Evolutionary conservation across 2,888 invertebrate species (phyloP).

Genomic region (Drosophila mimetica): DNA sequence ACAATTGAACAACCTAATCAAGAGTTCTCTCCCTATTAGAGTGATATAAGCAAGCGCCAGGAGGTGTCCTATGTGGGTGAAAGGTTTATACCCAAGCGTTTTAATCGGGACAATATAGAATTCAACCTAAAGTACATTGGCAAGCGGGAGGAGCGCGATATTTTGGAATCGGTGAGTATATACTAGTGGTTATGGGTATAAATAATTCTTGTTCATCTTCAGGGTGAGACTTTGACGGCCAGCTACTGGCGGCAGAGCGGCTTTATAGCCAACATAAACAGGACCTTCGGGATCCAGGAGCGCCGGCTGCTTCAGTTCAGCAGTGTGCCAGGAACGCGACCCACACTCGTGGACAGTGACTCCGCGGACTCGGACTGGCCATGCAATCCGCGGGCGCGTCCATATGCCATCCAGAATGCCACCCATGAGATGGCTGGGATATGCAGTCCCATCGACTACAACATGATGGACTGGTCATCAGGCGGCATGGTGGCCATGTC

Average conservation of each 20-base stretch:
- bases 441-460: constrained; percentile 59
- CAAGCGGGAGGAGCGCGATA: constrained; percentile 62
- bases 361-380: constrained; percentile 78
- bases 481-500: constrained; percentile 81
- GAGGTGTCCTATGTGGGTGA: constrained; percentile 67
- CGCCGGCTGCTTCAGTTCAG: constrained; percentile 69
- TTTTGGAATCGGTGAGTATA: constrained; percentile 75
- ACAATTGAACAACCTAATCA: neutral
- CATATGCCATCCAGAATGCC: constrained; percentile 75
- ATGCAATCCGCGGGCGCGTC: constrained; percentile 78
- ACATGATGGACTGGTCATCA: constrained; percentile 82
- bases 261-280: constrained; percentile 63
- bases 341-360: constrained; percentile 2
- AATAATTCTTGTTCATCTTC: neutral
- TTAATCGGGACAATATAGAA: constrained; percentile 54
- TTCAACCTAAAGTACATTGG: constrained; percentile 61
- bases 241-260: constrained; percentile 73
- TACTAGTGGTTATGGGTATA: too few relatives aligned
- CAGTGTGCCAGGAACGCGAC: constrained; percentile 21
- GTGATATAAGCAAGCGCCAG: constrained; percentile 1
- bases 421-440: constrained; percentile 81
- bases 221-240: constrained; percentile 27
- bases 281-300: constrained; percentile 60
- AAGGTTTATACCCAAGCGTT: constrained; percentile 83
- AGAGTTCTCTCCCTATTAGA: constrained; percentile 19